A percentile compares a stretch with the other conserved stretches of the same genome.
Evolutionary conservation across 2,113 vertebrate genomes (phyloP).

Genomic region (Globicephala melas): DNA sequence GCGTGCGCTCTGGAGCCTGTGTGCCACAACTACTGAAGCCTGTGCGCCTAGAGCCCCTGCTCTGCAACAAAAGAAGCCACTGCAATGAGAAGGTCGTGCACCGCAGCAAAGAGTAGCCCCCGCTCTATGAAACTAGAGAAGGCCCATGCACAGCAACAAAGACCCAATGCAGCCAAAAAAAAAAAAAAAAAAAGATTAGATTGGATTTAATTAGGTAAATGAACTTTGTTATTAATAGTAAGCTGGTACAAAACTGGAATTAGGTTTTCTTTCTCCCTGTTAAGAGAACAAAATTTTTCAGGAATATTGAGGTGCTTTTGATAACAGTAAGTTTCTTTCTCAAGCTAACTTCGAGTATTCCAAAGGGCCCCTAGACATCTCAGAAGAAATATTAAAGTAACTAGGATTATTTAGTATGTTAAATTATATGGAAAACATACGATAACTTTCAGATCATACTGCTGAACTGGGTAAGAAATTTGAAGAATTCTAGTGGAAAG

Average conservation of each 20-base stretch:
- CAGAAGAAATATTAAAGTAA: neutral
- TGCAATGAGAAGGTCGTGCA: too few relatives aligned
- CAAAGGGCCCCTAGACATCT: neutral
- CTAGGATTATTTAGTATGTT: neutral
- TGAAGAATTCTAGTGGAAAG: neutral
- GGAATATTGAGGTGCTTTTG: neutral
- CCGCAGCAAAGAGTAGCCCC: too few relatives aligned
- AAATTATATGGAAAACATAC: neutral
- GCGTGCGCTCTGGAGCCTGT: too few relatives aligned
- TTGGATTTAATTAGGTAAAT: neutral
- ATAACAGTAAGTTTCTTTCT: neutral
- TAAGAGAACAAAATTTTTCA: neutral
- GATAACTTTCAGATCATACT: neutral
- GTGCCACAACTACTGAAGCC: too few relatives aligned
- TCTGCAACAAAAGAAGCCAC: too few relatives aligned
- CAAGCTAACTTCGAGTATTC: neutral
- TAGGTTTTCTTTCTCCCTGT: neutral
- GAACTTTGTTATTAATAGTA: neutral
- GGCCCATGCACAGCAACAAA: too few relatives aligned
- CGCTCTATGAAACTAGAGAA: too few relatives aligned
- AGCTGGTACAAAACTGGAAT: neutral
- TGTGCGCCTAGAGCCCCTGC: too few relatives aligned
- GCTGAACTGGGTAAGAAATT: neutral
- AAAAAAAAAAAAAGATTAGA: neutral
- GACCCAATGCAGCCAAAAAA: too few relatives aligned